Base-by-base conservation (phyloP, 2,888 invertebrate species). In the Aethes cnicana region DNA sequence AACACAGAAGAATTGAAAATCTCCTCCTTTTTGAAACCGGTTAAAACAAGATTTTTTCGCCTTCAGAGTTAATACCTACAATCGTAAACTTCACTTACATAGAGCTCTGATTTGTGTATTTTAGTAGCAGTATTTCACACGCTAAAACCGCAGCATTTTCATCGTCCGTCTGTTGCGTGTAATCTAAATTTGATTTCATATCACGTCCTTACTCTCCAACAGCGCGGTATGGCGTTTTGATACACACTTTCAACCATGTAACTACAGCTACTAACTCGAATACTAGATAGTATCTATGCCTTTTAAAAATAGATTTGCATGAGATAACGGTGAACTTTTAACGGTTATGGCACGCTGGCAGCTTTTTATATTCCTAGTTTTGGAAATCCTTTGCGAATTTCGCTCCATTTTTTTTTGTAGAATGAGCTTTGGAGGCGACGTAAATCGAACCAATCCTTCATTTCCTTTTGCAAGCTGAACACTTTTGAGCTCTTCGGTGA, bases 111-210 rank as follows among this genome's bases (percentile, higher is more conserved):
- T 26, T 0, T n/a, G 5, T 26, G 5, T 26, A 2, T 26, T 26
- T 11, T 9, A 26, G 8, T 26, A n/a, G 3, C 4, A 26, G n/a
- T 7, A 11, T 11, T 26, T 2, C 26, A 12, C 1, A 4, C 11
- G 23, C 11, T 12, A n/a, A 8, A n/a, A 2, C 6, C 18, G 5
- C n/a, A n/a, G 18, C 35, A 33, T 21, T 18, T 4, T 8, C 41
- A 48, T 16, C 56, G 58, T 57, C 17, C 28, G 58, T 57, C 41
- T 60, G 41, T 11, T 11, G 9, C 5, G 17, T 9, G 41, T 61
- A 56, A 59, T 57, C 55, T 60, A 61, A 58, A 65, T 69, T 63
- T 55, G 61, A 61, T 68, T 68, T 65, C 71, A 60, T 59, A 63
- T 66, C 69, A 69, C 69, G 71, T 68, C 44, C 57, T 54, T 47